phyloP scores from a whole-genome alignment of 2,113 vertebrate genomes.

The Thryonomys swinderianus region DNA sequence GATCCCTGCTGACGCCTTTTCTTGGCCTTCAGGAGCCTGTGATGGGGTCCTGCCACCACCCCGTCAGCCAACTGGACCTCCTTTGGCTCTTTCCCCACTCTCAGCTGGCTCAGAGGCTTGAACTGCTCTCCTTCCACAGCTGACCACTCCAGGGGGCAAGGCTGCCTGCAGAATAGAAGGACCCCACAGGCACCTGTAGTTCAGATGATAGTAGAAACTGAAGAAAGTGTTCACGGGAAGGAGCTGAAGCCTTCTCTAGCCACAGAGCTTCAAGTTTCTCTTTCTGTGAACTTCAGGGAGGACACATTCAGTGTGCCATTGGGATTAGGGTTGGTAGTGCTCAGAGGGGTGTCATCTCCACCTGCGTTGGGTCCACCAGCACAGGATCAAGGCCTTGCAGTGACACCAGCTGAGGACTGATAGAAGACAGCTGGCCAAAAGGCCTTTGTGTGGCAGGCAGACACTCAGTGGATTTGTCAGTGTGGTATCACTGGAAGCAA shows the following conservation, averaged over 20 bases:
- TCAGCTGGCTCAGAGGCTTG: neutral
- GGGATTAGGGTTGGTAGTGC: neutral
- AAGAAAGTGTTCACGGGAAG: neutral
- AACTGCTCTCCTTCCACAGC: neutral
- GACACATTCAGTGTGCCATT: neutral
- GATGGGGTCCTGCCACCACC: neutral
- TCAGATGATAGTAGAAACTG: neutral
- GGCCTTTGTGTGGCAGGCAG: neutral
- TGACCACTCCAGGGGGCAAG: neutral
- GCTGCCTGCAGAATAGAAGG: neutral
- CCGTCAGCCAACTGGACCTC: neutral
- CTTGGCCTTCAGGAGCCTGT: neutral
- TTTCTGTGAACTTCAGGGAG: neutral
- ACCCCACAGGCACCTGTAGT: neutral
- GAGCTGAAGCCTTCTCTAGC: neutral
- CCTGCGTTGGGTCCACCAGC: neutral
- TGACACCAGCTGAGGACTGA: neutral
- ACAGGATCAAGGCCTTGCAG: neutral
- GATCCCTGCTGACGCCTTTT: neutral
- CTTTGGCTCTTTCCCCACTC: neutral
- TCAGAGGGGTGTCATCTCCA: neutral
- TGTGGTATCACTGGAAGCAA: neutral
- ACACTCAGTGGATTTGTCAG: neutral
- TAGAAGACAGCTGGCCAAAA: neutral
- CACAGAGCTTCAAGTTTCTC: neutral